Base-by-base conservation (phyloP, 2,888 invertebrate genomes). In the Synergus umbraculus region DNA sequence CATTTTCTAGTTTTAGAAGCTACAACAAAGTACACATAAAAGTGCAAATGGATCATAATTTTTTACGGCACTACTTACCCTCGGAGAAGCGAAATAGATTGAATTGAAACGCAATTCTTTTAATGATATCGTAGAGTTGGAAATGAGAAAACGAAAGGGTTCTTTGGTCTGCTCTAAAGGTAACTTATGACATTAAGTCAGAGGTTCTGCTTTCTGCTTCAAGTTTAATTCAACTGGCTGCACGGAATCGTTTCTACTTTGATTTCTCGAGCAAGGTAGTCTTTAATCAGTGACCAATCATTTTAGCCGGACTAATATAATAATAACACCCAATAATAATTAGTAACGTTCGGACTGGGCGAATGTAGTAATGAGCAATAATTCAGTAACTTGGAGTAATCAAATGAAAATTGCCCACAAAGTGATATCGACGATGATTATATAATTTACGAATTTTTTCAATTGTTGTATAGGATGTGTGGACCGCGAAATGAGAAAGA, bases 271-370 rank as follows among this genome's bases (percentile, higher is more conserved):
- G 78, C 83, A 85, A 85, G 87, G 85, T 82, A 87, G 85, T 87
- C 87, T 88, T 87, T 89, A 89, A 89, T 89, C 88, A 89, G 87
- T 86, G 86, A 85, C 87, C 88, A 85, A 89, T 89, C 88, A 89
- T 88, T 89, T 88, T 82, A 83, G 82, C 82, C 77, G 76, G 83
- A 83, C 84, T 83, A 29, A 29, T 29, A 3, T 29, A 29, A 29
- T 29, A 29, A 29, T 29, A 3, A 29, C 3, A 29, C 29, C 29
- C 3, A 29, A 37, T 37, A 37, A 37, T 37, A 37, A 37, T 37
- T 37, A 37, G 37, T 5, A 37, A 37, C 5, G 5, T 37, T 37
- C 37, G 37, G 37, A 37, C 37, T 37, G 37, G 5, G 37, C 37
- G 5, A 37, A 5, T 37, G 37, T 37, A 37, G 5, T 37, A 60